Evolutionary conservation across 2,797 vertebrate genomes (phyloP).

Genomic region (Hapalemur alaotrensis): DNA sequence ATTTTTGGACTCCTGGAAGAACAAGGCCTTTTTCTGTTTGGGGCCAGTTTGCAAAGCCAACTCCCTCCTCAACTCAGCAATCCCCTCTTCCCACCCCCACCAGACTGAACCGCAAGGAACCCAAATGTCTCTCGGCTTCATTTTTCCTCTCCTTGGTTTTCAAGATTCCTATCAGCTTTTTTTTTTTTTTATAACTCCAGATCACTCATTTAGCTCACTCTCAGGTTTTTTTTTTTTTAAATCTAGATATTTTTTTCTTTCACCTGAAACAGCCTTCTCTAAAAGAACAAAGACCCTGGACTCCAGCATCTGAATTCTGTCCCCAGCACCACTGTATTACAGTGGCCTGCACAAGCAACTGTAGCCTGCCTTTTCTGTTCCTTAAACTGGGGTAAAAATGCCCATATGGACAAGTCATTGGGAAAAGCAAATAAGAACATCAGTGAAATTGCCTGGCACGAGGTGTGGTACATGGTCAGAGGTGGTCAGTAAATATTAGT

Average conservation of each 20-base stretch:
- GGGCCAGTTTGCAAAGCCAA: background rate
- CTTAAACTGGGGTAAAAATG: background rate
- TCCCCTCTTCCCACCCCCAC: background rate
- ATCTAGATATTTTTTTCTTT: background rate
- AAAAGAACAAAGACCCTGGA: background rate
- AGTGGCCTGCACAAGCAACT: background rate
- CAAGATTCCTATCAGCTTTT: conserved; percentile 1
- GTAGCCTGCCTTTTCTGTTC: background rate
- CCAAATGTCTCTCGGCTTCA: background rate
- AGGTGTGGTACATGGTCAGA: background rate
- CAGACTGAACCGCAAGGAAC: background rate
- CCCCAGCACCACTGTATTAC: background rate
- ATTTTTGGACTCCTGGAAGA: conserved; percentile 34
- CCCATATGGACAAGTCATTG: background rate
- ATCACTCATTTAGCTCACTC: background rate
- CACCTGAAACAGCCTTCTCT: background rate
- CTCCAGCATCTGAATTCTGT: background rate
- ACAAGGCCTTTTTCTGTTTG: conserved; percentile 13
- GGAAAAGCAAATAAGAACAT: background rate
- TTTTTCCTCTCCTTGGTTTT: background rate
- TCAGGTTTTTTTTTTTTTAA: background rate
- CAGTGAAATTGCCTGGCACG: background rate
- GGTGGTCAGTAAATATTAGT: background rate
- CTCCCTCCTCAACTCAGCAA: background rate
- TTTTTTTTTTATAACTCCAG: background rate